Percentiles rank a stretch among this genome's conserved stretches.
Evolutionary conservation across 2,797 vertebrate genomes (phyloP).

Genomic region (Centropyge bicolor): DNA sequence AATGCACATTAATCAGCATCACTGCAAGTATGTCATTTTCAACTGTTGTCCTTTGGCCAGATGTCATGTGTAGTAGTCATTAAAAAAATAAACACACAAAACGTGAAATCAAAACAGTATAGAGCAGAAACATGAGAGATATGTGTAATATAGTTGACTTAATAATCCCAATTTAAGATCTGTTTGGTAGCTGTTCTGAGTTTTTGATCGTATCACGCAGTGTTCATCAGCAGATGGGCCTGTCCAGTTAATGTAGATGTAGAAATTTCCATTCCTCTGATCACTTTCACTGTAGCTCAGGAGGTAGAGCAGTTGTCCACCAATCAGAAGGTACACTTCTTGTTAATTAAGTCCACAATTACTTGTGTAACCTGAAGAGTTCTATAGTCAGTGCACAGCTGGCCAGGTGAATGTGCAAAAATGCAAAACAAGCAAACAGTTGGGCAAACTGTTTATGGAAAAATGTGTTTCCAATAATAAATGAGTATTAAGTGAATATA

Average conservation of each 20-base stretch:
- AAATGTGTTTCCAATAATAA: neutral
- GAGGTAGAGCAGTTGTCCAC: too few relatives aligned
- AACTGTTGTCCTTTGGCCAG: neutral
- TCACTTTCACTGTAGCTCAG: too few relatives aligned
- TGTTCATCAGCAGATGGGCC: neutral
- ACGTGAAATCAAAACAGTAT: neutral
- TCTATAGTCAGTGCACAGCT: neutral
- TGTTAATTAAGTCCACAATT: neutral
- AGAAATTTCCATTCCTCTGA: too few relatives aligned
- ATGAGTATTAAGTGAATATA: neutral
- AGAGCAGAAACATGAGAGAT: neutral
- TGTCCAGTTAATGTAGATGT: neutral
- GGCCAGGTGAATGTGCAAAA: neutral
- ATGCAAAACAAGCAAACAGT: neutral
- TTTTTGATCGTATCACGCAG: neutral
- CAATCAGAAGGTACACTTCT: neutral
- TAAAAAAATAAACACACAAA: neutral
- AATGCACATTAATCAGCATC: neutral
- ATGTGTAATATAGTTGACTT: neutral
- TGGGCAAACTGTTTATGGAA: neutral
- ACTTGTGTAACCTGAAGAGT: neutral
- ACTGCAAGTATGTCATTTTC: neutral
- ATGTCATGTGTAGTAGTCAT: neutral
- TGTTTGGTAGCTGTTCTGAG: neutral
- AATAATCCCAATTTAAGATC: neutral